These are phyloP conservation scores for Eubucco bourcierii DNA, from an alignment of 2,113 vertebrate species.

Conservation along the genomic window DNA sequence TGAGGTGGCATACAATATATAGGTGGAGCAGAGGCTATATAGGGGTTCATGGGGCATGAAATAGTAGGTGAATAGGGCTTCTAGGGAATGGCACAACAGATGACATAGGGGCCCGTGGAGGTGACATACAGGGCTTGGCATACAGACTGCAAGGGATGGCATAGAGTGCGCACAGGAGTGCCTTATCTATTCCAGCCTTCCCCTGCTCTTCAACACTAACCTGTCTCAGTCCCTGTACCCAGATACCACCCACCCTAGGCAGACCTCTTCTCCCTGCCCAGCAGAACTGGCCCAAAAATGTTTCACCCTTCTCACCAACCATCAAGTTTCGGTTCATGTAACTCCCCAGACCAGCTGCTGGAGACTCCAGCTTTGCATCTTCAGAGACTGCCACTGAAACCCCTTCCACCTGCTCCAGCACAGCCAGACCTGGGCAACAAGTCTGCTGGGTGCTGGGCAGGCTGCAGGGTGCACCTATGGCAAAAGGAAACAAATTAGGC, in stretches of 20 bases:
- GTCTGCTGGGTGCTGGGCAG: neutral
- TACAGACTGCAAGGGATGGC: neutral
- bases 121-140: too few relatives aligned
- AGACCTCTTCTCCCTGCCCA: neutral
- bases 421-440: neutral
- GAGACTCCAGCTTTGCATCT: neutral
- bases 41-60: too few relatives aligned
- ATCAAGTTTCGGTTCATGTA: fast-evolving
- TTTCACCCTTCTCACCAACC: neutral
- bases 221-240: fast-evolving
- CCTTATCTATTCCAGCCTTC: neutral
- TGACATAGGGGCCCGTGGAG: too few relatives aligned
- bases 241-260: neutral
- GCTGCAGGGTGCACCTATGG: neutral
- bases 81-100: too few relatives aligned
- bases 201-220: neutral
- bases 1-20: too few relatives aligned
- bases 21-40: neutral
- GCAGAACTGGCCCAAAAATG: neutral
- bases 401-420: neutral
- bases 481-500: fast-evolving
- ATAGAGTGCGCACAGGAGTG: neutral
- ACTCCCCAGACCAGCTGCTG: fast-evolving
- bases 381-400: neutral
- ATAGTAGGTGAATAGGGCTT: too few relatives aligned